Base-by-base conservation (phyloP, 2,888 invertebrate species). In the Ormia ochracea region DNA sequence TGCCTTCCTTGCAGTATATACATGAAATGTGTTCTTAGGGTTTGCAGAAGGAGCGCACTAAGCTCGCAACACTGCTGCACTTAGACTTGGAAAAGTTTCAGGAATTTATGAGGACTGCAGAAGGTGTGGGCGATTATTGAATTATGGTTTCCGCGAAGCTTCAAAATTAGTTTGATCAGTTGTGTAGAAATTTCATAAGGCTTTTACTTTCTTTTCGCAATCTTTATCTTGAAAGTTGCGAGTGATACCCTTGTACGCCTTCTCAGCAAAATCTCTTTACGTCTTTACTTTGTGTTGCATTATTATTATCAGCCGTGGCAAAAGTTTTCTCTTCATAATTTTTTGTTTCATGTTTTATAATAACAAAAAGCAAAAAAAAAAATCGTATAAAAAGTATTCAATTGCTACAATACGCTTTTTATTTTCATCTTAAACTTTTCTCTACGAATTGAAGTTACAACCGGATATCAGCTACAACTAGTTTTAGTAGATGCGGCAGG, bases 361-460 rank as follows among this genome's bases (percentile, higher is more conserved):
- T 50, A 38, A 65, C 4, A 31, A 23, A 56, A 36, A 14, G 28
- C 45, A 54, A 63, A 6, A 36, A 17, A 48, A 50, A 21, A 10
- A 1, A n/a, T n/a, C n/a, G n/a, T n/a, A n/a, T 28, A 26, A 59
- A 74, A 48, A 50, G 26, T 66, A 80, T 76, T 80, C 80, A 80
- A 76, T 80, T 80, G 72, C 63, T 50, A 63, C 72, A 76, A 76
- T 68, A 80, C 76, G 75, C 75, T 75, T 66, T 70, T 70, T 54
- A 66, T 79, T 50, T 69, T 75, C 66, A 70, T 66, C 59, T 59
- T 68, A 14, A 28, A 41, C 12, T 70, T 68, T 52, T 61, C 10
- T 26, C 26, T 28, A 38, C 26, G 65, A 73, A 66, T 76, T 68
- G 28, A 76, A 66, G 80, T 58, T 76, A 72, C 76, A 72, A 73